phyloP scores from a whole-genome alignment of 2,797 vertebrate genomes.

The Pseudochromis fuscus region DNA sequence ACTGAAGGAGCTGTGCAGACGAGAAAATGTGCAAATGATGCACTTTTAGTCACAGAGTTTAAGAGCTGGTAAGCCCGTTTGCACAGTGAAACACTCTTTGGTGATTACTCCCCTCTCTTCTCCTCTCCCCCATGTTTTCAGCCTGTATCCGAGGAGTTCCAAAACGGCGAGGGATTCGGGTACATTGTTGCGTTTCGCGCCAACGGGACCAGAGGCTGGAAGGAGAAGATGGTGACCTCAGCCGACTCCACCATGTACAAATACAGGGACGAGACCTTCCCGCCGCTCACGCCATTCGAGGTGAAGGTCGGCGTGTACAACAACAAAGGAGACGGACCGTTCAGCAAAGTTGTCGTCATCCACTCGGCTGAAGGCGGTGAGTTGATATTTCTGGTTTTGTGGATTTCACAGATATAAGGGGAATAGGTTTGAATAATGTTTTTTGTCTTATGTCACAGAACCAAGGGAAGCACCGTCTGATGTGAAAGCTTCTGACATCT shows the following conservation, averaged over 20 bases:
- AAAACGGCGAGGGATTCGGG: slow-evolving; percentile 96
- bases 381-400: slow-evolving; percentile 45
- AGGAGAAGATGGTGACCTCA: slow-evolving; percentile 98
- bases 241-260: slow-evolving; percentile 96
- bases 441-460: slow-evolving; percentile 84
- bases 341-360: slow-evolving; percentile 93
- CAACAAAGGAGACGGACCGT: slow-evolving; percentile 97
- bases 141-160: slow-evolving; percentile 98
- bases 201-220: slow-evolving; percentile 96
- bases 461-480: slow-evolving; percentile 92
- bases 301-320: slow-evolving; percentile 98
- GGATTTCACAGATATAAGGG: background rate
- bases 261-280: slow-evolving; percentile 96
- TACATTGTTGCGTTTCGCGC: slow-evolving; percentile 98
- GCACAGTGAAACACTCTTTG: slow-evolving; percentile 3
- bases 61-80: background rate
- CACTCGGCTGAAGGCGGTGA: slow-evolving; percentile 96
- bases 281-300: slow-evolving; percentile 96
- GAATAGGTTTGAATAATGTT: too few species aligned
- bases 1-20: slow-evolving; percentile 44
- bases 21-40: slow-evolving; percentile 55
- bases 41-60: slow-evolving; percentile 13
- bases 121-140: slow-evolving; percentile 56
- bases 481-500: slow-evolving; percentile 90
- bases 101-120: background rate